phyloP scores from a whole-genome alignment of 2,888 invertebrate species.

The Zygothrica quintamaculata region DNA sequence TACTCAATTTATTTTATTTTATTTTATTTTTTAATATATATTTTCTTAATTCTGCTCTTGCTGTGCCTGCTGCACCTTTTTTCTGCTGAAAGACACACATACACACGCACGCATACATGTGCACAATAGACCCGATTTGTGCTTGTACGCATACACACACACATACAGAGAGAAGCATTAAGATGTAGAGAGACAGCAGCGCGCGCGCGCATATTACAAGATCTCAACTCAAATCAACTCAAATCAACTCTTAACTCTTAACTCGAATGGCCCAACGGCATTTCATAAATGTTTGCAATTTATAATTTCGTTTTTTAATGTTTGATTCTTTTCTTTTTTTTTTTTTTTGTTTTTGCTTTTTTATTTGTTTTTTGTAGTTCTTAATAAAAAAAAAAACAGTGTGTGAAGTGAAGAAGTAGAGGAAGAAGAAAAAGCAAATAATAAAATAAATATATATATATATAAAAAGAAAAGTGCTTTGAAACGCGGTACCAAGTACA shows the following conservation, averaged over 20 bases:
- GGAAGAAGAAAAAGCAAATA: slow-evolving; percentile 13
- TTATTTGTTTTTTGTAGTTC: slow-evolving; percentile 17
- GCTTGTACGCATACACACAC: slow-evolving; percentile 18
- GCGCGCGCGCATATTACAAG: slow-evolving; percentile 28
- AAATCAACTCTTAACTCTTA: no score
- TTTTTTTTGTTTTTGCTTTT: no score
- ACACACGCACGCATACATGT: slow-evolving; percentile 35
- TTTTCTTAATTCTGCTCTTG: slow-evolving; percentile 32
- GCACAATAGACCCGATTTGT: slow-evolving; percentile 23
- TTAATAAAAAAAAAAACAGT: slow-evolving; percentile 20
- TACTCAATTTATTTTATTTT: slow-evolving; percentile 8
- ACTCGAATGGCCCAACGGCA: slow-evolving; percentile 45
- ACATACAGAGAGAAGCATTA: neutral
- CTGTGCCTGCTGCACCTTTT: slow-evolving; percentile 69
- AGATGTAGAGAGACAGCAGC: slow-evolving; percentile 1
- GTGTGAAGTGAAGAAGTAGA: slow-evolving; percentile 45
- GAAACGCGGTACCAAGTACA: slow-evolving; percentile 31
- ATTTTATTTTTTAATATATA: no score
- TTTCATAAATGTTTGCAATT: slow-evolving; percentile 54
- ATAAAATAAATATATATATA: no score
- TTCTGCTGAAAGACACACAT: slow-evolving; percentile 64
- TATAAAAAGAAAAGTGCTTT: slow-evolving; percentile 45
- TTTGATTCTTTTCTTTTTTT: no score
- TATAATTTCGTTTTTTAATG: slow-evolving; percentile 13
- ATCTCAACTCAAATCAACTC: slow-evolving; percentile 11